Base-by-base conservation (phyloP, 1,140 invertebrate genomes). In the Colletes latitarsis region DNA sequence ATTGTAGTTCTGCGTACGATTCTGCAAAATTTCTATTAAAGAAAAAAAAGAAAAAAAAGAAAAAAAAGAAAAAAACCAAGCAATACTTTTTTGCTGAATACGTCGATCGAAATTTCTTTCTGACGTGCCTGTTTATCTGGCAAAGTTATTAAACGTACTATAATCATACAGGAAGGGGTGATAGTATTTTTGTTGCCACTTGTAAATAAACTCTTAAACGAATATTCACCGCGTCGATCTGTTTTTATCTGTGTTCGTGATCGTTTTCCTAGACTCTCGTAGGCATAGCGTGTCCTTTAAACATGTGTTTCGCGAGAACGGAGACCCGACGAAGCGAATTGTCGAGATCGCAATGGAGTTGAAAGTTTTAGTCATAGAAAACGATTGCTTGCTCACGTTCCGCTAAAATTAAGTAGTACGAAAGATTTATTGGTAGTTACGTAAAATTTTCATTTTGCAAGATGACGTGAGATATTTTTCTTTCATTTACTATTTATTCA, bases 111-210 rank as follows among this genome's bases (percentile, higher is more conserved):
- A 80, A 75, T 67, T 60, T 74, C 71, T 75, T 74, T 75, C 63
- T 41, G 71, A 80, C 78, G 78, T 80, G 78, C 78, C 78, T 80
- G 72, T 80, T 80, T 66, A 79, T 79, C 71, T 67, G 64, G 67
- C 39, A 55, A 81, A 82, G 75, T 71, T 69, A 66, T 66, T 82
- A 77, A 46, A 82, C 80, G 43, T 80, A 80, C 58, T 82, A 78
- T 77, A 77, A 82, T 82, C 58, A 77, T 70, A 80, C 78, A 75
- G 72, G 78, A 74, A 75, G 55, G 75, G 78, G 78, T 80, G 78
- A 80, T 80, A 80, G 78, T 80, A 80, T 80, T 80, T 80, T 80
- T 80, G 78, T 80, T 80, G 78, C 78, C 78, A 80, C 72, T 80
- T 80, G 78, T 80, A 80, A 80, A 80, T 80, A 80, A 80, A 80